Conservation (phyloP, 2,113 vertebrate species). For the Rostratula benghalensis region DNA sequence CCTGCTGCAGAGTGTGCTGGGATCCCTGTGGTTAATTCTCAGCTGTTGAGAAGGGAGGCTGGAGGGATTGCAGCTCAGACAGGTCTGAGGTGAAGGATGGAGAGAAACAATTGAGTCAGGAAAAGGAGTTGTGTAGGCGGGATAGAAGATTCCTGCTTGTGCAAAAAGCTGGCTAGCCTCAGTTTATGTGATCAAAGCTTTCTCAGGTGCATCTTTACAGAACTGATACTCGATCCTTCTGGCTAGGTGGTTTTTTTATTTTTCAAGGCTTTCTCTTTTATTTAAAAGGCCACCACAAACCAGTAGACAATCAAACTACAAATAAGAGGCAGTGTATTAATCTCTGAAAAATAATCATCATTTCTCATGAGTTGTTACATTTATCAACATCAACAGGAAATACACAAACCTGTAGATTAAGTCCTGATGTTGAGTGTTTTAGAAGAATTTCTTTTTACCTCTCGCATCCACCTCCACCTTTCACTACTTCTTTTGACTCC, state of each 20-base stretch:
- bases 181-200: background rate
- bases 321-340: background rate
- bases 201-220: background rate
- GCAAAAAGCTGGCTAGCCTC: background rate
- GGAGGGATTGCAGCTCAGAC: background rate
- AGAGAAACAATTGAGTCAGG: background rate
- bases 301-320: background rate
- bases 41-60: constrained; percentile 15
- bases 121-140: background rate
- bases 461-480: background rate
- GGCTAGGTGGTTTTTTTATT: background rate
- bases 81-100: background rate
- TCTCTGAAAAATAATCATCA: background rate
- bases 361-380: background rate
- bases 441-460: background rate
- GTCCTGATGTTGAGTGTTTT: background rate
- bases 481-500: background rate
- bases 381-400: background rate
- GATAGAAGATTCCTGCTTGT: background rate
- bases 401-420: background rate
- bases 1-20: background rate
- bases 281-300: background rate
- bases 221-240: background rate
- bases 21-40: background rate
- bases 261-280: background rate